Evolutionary conservation across 1,140 invertebrate genomes (phyloP), one percentile per base, ranked within the genome.

Genomic region (Linepithema humile): DNA sequence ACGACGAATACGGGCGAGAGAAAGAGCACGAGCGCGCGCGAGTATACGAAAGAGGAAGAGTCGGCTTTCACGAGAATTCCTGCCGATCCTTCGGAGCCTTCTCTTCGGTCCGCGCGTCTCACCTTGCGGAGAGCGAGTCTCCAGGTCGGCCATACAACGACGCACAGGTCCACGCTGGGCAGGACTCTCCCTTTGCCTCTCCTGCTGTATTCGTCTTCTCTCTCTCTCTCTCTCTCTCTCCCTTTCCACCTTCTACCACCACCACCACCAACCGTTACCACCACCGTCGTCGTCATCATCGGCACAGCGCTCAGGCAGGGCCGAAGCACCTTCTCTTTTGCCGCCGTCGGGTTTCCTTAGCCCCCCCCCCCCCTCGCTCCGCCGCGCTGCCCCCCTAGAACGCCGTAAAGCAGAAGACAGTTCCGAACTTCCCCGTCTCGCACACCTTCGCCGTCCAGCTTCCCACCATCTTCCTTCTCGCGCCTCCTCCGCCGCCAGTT

Each of bases 61-160:
- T 77, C 78, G 75, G 89, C 85, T 90, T 90, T 88, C 72, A 82
- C 90, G 84, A 90, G 80, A 85, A 88, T 89, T 87, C 82, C 67
- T 72, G 69, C 74, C 87, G 88, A 86, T 89, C 87, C 88, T 89
- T 88, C 57, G 87, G 86, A 75, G 70, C 74, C 77, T 90, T 86
- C 89, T 89, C 88, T 91, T 89, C 88, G 88, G 90, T 92, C 91
- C 93, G 93, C 92, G 91, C 92, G 93, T 94, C 93, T 94, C 93
- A 94, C 94, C 94, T 94, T 94, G 92, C 93, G 91, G 92, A 94
- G 92, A 94, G 92, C 90, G 90, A 94, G 92, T 94, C 93, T 92
- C 90, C 91, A 91, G 91, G 91, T 91, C 91, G 91, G 88, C 89
- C 93, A 92, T 93, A 91, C 90, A 93, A 90, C 91, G 86, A 90